Base-by-base conservation (phyloP, 2,888 invertebrate species). In the Caenorhabditis angaria region DNA sequence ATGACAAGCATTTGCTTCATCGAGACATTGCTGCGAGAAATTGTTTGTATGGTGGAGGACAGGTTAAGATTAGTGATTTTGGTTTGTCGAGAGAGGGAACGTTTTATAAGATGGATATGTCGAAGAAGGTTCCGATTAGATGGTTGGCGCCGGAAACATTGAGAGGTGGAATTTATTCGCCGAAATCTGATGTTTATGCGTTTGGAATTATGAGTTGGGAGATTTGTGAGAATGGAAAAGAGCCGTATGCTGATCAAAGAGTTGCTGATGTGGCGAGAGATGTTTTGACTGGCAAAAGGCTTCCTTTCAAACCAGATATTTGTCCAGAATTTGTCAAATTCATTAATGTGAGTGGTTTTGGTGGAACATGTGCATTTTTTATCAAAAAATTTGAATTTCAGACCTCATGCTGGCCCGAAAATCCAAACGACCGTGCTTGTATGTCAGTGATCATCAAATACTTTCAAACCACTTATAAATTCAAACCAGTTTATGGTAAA, bases 121-220 rank as follows among this genome's bases (percentile, higher is more conserved):
- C 69, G 12, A 70, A 75, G 29, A 71, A 66, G 29, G 81, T 74
- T 20, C 81, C 81, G 28, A 80, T 81, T 41, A 61, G 75, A n/a
- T 79, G 78, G 78, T 60, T 81, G 35, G 72, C 79, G 0, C 81
- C 81, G 53, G 81, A 81, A 58, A 76, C 76, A 4, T 48, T 81
- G 22, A 58, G 56, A 14, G 28, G 58, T 14, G 61, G 63, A 1
- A 41, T 76, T 25, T 81, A 78, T 59, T 70, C 70, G 18, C 67
- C 57, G 28, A 80, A 80, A 65, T 75, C 79, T 29, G 81, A 81
- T 48, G 78, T 81, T 2, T 81, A 62, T 61, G 73, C 75, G 4
- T 81, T 67, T 58, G 81, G 80, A 61, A 54, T 54, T n/a, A 54
- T 54, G 54, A 12, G 27, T 3, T 54, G 54, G 54, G 68, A 69